Evolutionary conservation across 2,113 vertebrate genomes (phyloP).

Genomic region (Scartelaos histophorus): DNA sequence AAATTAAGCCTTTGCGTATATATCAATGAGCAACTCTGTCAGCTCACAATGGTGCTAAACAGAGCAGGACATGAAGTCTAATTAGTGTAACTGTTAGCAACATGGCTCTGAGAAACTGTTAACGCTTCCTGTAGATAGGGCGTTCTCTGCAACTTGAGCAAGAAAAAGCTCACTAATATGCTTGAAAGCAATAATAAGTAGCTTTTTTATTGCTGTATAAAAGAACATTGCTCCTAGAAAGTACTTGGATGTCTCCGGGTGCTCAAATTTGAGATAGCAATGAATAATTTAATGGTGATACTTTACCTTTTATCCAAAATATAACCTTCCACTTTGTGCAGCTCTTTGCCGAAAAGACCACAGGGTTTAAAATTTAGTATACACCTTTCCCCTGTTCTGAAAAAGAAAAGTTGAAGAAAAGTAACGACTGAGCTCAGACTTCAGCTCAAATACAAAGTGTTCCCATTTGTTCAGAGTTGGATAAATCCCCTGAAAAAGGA

Average conservation of each 20-base stretch:
- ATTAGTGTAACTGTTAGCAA: neutral
- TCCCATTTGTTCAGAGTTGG: constrained; percentile 5
- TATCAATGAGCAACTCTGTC: neutral
- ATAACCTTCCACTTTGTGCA: constrained; percentile 98
- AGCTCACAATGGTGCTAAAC: neutral
- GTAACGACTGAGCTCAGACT: constrained; percentile 7
- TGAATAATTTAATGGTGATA: neutral
- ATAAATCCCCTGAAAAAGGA: constrained; percentile 16
- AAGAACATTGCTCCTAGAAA: neutral
- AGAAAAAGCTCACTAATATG: neutral
- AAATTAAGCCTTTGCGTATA: neutral
- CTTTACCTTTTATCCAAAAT: constrained; percentile 97
- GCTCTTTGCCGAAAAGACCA: constrained; percentile 95
- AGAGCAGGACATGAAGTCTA: neutral
- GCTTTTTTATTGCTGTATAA: neutral
- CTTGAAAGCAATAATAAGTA: neutral
- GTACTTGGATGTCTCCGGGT: neutral
- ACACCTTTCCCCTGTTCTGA: constrained; percentile 93
- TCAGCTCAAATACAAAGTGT: constrained; percentile 5
- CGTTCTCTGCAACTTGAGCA: neutral
- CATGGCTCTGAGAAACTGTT: neutral
- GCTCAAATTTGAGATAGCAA: neutral
- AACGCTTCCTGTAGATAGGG: neutral
- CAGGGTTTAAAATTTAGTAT: constrained; percentile 95
- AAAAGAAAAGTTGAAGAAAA: constrained; percentile 41